Evolutionary conservation across 2,888 invertebrate species (phyloP), one percentile per base, ranked within the genome.

Genomic region (Nudaria mundana): DNA sequence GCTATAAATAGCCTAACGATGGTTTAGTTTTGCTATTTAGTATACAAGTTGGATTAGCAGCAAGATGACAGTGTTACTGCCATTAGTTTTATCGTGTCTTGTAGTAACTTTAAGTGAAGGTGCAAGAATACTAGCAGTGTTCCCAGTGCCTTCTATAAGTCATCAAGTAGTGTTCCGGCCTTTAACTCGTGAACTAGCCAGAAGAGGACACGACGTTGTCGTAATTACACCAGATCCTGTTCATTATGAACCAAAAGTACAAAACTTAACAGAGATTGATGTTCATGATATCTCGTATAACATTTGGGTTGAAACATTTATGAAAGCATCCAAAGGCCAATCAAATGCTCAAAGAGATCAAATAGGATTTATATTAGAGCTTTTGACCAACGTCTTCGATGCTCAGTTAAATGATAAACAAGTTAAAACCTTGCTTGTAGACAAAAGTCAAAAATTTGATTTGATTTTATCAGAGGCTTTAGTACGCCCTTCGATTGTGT

Each of bases 151-250:
- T 0, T 55, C 59, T 1, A 52, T 60, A 10, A 56, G 56, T 11
- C 59, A 59, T 33, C 59, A 59, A 47, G 44, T 59, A 0, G 49
- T 50, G 0, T 78, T 64, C 20, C 60, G 66, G 6, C 53, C 69
- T 3, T 30, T 88, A 1, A 67, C 74, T 14, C 45, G 68, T 12
- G 79, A 72, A 13, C 49, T 89, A 24, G 71, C 71, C 0, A 64
- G 53, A 24, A 55, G 74, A 4, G 87, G 86, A 1, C 86, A 89
- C 36, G 66, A 86, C 26, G 43, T 89, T 0, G 64, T 71, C 0
- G 57, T 82, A 0, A 44, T 82, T 4, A 81, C 86, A 0, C 29
- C 87, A 5, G 48, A 81, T 43, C 79, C 80, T 0, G 59, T 45
- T 0, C 69, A 61, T 10, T 38, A 56, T 0, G 57, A 66, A 34